phyloP scores from a whole-genome alignment of 2,113 vertebrate genomes.

The Sebastes schlegelii region DNA sequence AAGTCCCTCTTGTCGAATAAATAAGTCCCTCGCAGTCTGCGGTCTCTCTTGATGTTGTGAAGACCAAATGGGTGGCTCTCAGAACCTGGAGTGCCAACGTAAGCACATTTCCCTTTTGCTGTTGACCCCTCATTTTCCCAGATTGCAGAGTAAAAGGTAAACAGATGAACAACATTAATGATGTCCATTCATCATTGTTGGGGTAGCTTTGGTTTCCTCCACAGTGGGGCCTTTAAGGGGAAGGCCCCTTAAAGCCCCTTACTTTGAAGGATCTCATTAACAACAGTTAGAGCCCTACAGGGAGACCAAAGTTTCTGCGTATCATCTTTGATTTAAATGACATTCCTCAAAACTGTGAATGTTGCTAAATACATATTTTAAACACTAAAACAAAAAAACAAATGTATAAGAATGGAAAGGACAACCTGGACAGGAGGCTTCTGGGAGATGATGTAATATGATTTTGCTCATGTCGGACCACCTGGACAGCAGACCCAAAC shows the following conservation, averaged over 20 bases:
- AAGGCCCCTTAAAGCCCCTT: conserved; percentile 41
- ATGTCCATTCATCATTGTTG: conserved; percentile 83
- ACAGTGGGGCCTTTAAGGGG: conserved; percentile 70
- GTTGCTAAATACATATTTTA: conserved; percentile 1
- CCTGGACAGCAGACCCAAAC: conserved; percentile 74
- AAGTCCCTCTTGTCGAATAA: conserved; percentile 13
- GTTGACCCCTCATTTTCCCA: conserved; percentile 78
- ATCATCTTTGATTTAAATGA: conserved; percentile 27
- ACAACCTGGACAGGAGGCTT: conserved; percentile 15
- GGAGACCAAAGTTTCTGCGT: conserved; percentile 34
- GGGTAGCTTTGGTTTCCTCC: conserved; percentile 70
- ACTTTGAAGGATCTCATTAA: conserved; percentile 72
- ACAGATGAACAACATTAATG: conserved; percentile 84
- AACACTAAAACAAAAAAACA: not conserved
- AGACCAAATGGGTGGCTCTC: conserved; percentile 61
- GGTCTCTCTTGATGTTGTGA: conserved; percentile 59
- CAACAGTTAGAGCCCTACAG: conserved; percentile 47
- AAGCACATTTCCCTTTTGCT: conserved; percentile 72
- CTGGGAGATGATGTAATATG: conserved; percentile 55
- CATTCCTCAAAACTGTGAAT: not conserved
- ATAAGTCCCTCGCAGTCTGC: conserved; percentile 12
- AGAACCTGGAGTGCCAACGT: conserved; percentile 67
- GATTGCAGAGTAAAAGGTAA: conserved; percentile 80
- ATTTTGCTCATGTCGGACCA: conserved; percentile 65
- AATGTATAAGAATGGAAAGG: not conserved